phyloP scores from a whole-genome alignment of 2,888 invertebrate genomes.

The Erebia aethiops region DNA sequence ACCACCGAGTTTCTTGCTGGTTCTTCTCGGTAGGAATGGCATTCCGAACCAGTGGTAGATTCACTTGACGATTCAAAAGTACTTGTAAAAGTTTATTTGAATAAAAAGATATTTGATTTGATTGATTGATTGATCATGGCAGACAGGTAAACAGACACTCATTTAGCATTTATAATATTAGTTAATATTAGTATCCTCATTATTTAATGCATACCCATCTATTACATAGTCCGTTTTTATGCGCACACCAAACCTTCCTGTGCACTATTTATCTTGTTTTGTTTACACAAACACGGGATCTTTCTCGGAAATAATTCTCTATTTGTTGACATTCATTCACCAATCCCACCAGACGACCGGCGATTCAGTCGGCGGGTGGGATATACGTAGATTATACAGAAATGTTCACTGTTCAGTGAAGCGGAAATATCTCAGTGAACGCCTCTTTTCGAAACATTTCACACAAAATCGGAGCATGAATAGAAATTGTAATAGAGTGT shows the following conservation, averaged over 20 bases:
- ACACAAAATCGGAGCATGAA: background rate
- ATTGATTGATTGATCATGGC: too few species aligned
- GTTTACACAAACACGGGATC: conserved; percentile 67
- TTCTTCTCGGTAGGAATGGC: too few species aligned
- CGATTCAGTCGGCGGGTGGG: conserved; percentile 51
- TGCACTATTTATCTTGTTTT: conserved; percentile 59
- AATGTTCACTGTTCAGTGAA: conserved; percentile 23
- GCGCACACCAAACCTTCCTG: conserved; percentile 57
- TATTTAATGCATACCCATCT: conserved; percentile 43
- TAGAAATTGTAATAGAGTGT: conserved; percentile 46
- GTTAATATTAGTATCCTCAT: conserved; percentile 57
- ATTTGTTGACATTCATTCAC: conserved; percentile 72
- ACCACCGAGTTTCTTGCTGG: too few species aligned
- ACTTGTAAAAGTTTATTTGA: too few species aligned
- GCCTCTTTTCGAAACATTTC: conserved; percentile 42
- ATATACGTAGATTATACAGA: background rate
- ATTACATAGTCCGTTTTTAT: conserved; percentile 43
- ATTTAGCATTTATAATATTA: too few species aligned
- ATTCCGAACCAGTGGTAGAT: too few species aligned
- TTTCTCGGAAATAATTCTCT: conserved; percentile 68
- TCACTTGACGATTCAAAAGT: too few species aligned
- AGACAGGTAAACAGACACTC: too few species aligned
- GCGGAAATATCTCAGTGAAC: conserved; percentile 43
- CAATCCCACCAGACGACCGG: conserved; percentile 51
- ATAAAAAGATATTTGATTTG: too few species aligned